These are phyloP conservation scores for Pachliopta kotzebuea DNA, from an alignment of 2,888 invertebrate genomes.

Conservation along the genomic window DNA sequence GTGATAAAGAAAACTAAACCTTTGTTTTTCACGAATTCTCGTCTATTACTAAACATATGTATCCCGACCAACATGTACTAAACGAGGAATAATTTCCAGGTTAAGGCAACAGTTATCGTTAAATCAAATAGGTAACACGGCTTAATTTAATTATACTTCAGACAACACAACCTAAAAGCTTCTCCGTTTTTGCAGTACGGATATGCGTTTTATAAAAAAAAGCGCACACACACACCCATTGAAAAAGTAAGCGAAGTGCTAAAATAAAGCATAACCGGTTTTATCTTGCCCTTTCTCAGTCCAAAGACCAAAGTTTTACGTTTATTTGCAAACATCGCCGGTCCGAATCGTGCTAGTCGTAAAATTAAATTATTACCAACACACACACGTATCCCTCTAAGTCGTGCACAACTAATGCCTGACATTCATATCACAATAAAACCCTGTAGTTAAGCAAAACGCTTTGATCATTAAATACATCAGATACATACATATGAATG, in stretches of 20 bases:
- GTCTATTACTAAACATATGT: too few species aligned
- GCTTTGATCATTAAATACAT: not conserved
- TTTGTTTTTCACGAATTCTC: too few species aligned
- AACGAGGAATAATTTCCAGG: too few species aligned
- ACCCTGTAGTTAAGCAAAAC: not conserved
- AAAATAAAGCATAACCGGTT: conserved; percentile 22
- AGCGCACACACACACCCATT: not conserved
- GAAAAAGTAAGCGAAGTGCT: conserved; percentile 7
- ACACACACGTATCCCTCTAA: conserved; percentile 9
- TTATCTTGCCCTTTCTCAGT: conserved; percentile 20
- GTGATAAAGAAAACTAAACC: too few species aligned
- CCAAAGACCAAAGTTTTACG: conserved; percentile 9
- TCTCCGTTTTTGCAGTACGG: not conserved
- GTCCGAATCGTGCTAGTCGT: conserved; percentile 22
- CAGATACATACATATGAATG: not conserved
- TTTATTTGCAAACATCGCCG: conserved; percentile 24
- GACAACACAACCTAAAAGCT: not conserved
- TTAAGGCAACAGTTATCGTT: not conserved
- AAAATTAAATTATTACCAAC: conserved; percentile 22
- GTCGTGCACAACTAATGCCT: conserved; percentile 18
- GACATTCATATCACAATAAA: conserved; percentile 15
- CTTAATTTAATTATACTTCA: not conserved
- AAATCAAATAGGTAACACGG: not conserved
- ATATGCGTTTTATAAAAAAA: conserved; percentile 1
- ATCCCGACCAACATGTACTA: too few species aligned